phyloP scores from a whole-genome alignment of 2,113 vertebrate genomes.

The Electrona antarctica region DNA sequence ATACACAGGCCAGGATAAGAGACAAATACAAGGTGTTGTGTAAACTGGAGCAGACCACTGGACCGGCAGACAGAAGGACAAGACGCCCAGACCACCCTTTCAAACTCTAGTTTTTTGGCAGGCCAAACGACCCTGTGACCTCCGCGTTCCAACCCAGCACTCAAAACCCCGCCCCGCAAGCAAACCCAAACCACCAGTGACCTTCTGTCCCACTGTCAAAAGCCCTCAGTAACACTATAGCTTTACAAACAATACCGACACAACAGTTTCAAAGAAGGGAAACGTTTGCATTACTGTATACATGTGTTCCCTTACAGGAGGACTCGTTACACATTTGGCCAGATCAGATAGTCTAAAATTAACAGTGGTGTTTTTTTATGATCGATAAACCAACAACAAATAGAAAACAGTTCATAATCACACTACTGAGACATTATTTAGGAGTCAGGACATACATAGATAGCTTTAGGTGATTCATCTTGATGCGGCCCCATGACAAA shows the following conservation, averaged over 20 bases:
- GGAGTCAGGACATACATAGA: slow-evolving; percentile 7
- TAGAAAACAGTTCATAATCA: slow-evolving; percentile 27
- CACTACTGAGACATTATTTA: slow-evolving; percentile 28
- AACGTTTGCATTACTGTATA: neutral
- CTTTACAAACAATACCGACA: neutral
- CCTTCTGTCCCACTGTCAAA: neutral
- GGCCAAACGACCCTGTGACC: neutral
- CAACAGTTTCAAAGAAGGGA: neutral
- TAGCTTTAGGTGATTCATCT: slow-evolving; percentile 13
- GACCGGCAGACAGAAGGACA: slow-evolving; percentile 10
- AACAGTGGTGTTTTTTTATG: slow-evolving; percentile 17
- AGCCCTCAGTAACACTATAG: neutral
- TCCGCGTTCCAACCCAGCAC: neutral
- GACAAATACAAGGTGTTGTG: slow-evolving; percentile 32
- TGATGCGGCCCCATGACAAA: neutral
- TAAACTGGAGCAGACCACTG: slow-evolving; percentile 76
- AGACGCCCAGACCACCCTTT: neutral
- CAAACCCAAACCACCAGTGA: neutral
- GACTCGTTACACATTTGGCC: neutral
- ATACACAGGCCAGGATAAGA: slow-evolving; percentile 32
- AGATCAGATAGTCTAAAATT: neutral
- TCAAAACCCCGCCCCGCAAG: neutral
- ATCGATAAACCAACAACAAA: slow-evolving; percentile 18
- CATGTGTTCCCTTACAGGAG: neutral
- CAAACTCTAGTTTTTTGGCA: neutral